These are phyloP conservation scores for Unio pictorum DNA, from an alignment of 2,888 invertebrate species.

Conservation along the genomic window DNA sequence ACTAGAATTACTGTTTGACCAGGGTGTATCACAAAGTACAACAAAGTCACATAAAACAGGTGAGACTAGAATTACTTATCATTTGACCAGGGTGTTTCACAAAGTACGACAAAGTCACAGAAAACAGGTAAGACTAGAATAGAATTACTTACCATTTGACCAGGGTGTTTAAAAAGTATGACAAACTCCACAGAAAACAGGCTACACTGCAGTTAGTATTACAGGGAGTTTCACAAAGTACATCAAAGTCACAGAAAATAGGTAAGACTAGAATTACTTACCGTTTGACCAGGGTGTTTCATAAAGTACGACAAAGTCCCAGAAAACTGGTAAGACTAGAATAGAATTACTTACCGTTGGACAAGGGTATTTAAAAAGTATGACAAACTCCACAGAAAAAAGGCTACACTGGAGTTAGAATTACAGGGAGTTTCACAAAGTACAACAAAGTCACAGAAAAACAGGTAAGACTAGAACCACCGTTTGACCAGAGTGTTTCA, in stretches of 20 bases:
- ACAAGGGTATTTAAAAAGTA: constrained; percentile 94
- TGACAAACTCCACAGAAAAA: constrained; percentile 86
- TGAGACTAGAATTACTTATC: not conserved
- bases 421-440: not conserved
- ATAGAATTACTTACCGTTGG: constrained; percentile 73
- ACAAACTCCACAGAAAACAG: constrained; percentile 84
- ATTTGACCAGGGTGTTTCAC: no score
- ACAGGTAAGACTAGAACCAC: constrained; percentile 9
- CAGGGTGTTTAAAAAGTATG: constrained; percentile 94
- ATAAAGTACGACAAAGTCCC: constrained; percentile 88
- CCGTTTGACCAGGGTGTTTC: constrained; percentile 95
- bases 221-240: not conserved
- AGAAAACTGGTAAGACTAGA: no score
- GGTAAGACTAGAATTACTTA: constrained; percentile 67
- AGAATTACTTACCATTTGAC: constrained; percentile 80
- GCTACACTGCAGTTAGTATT: not conserved
- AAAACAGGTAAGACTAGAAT: no score
- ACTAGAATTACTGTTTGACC: no score
- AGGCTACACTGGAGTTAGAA: not conserved
- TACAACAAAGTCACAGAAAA: not conserved
- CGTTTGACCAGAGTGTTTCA: constrained; percentile 93
- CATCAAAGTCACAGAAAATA: not conserved
- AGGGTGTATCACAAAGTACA: no score
- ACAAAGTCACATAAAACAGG: no score
- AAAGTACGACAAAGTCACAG: no score